Evolutionary conservation across 2,797 vertebrate species (phyloP).

Genomic region (Cuniculus paca): DNA sequence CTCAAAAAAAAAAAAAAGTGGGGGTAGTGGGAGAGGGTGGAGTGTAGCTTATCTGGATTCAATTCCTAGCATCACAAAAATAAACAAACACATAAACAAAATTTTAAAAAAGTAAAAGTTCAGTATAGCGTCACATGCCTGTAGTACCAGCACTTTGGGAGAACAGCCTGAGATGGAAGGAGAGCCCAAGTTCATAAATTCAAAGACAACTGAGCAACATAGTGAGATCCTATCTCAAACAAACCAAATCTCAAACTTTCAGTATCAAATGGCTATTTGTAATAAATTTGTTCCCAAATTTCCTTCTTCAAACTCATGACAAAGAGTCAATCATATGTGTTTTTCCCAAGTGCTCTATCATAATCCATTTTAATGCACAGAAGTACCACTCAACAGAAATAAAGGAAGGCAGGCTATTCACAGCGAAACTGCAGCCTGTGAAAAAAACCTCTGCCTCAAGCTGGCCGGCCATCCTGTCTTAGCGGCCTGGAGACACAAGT

Average conservation of each 20-base stretch:
- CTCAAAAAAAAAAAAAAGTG: not conserved
- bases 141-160: not conserved
- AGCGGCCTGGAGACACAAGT: not conserved
- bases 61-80: not conserved
- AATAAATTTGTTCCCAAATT: slow-evolving; percentile 9
- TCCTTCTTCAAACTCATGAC: slow-evolving; percentile 38
- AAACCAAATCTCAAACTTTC: not conserved
- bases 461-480: not conserved
- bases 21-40: not conserved
- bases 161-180: not conserved
- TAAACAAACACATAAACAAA: not conserved
- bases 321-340: not conserved
- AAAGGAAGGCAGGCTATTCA: not conserved
- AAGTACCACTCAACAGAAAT: not conserved
- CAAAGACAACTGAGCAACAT: not conserved
- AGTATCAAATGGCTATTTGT: not conserved
- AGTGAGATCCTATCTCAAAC: not conserved
- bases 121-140: not conserved
- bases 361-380: not conserved
- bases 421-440: not conserved
- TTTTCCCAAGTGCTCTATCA: not conserved
- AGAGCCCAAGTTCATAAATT: not conserved
- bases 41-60: not conserved
- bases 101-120: not conserved
- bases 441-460: not conserved